Evolutionary conservation across 2,888 invertebrate genomes (phyloP), one percentile per base, ranked within the genome.

Genomic region (Congeria kusceri): DNA sequence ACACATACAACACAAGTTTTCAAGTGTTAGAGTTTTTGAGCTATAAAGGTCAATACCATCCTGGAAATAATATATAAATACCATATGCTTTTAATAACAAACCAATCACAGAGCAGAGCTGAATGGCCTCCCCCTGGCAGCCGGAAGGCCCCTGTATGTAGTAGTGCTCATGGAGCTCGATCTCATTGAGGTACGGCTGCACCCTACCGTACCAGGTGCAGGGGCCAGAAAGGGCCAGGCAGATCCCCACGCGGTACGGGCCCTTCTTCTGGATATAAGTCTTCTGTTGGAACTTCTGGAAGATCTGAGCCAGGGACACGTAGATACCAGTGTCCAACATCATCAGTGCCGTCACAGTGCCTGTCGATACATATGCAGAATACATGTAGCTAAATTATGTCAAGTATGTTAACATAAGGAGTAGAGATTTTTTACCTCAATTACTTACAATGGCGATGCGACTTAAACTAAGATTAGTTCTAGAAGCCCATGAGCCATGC

Each of bases 81-180:
- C 39, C 39, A 7, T 7, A 39, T 39, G 39, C 39, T 13, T 11
- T 39, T 39, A 39, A 15, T 7, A 53, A 62, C 71, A 25, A 75
- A 91, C 91, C 88, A 28, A 92, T 87, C 32, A 87, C 84, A 56
- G 91, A 87, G 85, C 90, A 92, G 15, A 92, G 86, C 75, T 91
- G 90, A 13, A 90, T 86, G 39, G 90, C 91, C 67, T 91, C 90
- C 39, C 84, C 85, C 59, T 87, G 84, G 69, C 92, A 91, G 25
- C 85, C 88, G 25, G 79, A 85, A 1, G 92, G 92, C 56, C 92
- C 92, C 76, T 90, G 89, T 58, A 92, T 91, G 79, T 91, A 92
- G 72, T 90, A 91, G 71, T 92, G 91, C 72, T 92, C 92, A 76
- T 91, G 87, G 23, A 92, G 75, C 29, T 90, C 88, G 20, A 92